Evolutionary conservation across 2,888 invertebrate genomes (phyloP), one percentile per base, ranked within the genome.

Genomic region (Drosophila rellima): DNA sequence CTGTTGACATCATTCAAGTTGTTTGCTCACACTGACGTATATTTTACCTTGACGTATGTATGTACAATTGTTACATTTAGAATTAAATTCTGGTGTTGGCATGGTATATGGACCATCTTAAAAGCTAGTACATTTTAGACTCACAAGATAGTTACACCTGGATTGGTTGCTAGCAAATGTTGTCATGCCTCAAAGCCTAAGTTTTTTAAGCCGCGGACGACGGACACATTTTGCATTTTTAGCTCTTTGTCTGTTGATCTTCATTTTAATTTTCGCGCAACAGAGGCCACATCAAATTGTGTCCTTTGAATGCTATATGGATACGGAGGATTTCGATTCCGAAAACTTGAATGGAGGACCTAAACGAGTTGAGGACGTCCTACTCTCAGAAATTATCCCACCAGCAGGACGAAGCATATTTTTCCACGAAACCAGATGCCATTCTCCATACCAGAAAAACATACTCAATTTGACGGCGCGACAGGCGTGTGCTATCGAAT

Each of bases 401-500:
- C 10, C 29, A 4, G 4, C 42, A 7, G 55, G 42, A 2, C 18
- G 23, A 11, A 42, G 20, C 1, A 44, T 55, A 20, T 55, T 55
- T 15, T 56, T 56, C 7, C 44, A 44, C 11, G 44, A 56, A 13
- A 56, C 44, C 13, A 44, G 23, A 44, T 56, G 44, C 2, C 15
- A 42, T 10, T 7, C 18, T 2, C 13, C 17, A 1, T 29, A 40
- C 3, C 4, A 10, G 15, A 20, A 6, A 33, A 1, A 82, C 23
- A 51, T 80, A 26, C 50, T 91, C 3, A 71, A 77, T 20, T 62
- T 93, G 3, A 91, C 82, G n/a, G 76, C 90, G 13, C 80, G 92
- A 4, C 91, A 92, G 79, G 92, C 92, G 0, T 93, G 92, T 72
- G 90, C 92, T 0, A 90, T 93, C n/a, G 92, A 93, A 80, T 93